Evolutionary conservation across 2,797 vertebrate species (phyloP).

Genomic region (Poecile montanus): DNA sequence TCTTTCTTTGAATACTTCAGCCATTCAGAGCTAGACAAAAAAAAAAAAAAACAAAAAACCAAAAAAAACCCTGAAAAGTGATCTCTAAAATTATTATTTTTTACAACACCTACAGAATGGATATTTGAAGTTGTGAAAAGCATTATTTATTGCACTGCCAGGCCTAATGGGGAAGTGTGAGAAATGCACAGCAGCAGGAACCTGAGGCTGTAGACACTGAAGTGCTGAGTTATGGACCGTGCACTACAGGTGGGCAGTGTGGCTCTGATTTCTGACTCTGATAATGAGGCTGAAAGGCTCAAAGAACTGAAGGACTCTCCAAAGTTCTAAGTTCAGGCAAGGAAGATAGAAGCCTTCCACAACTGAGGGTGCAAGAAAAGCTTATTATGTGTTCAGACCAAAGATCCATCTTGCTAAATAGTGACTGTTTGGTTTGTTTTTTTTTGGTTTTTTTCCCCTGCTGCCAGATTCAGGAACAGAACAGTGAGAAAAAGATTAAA

Average conservation of each 20-base stretch:
- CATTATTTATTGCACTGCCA: neutral
- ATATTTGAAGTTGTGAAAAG: neutral
- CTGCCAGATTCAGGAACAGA: neutral
- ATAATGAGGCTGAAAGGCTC: neutral
- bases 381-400: neutral
- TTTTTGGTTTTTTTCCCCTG: fast-evolving
- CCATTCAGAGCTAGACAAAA: neutral
- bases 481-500: neutral
- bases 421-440: fast-evolving
- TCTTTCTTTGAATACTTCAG: neutral
- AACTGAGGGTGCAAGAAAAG: neutral
- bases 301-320: neutral
- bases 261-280: neutral
- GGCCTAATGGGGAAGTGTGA: neutral
- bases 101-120: neutral
- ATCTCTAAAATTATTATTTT: neutral
- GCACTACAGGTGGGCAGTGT: neutral
- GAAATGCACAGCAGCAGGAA: neutral
- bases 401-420: neutral
- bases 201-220: neutral
- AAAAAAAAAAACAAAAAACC: neutral
- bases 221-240: fast-evolving
- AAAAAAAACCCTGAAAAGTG: neutral
- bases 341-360: neutral
- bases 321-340: neutral